Base-by-base conservation (phyloP, 2,113 vertebrate genomes). In the Daboia siamensis region DNA sequence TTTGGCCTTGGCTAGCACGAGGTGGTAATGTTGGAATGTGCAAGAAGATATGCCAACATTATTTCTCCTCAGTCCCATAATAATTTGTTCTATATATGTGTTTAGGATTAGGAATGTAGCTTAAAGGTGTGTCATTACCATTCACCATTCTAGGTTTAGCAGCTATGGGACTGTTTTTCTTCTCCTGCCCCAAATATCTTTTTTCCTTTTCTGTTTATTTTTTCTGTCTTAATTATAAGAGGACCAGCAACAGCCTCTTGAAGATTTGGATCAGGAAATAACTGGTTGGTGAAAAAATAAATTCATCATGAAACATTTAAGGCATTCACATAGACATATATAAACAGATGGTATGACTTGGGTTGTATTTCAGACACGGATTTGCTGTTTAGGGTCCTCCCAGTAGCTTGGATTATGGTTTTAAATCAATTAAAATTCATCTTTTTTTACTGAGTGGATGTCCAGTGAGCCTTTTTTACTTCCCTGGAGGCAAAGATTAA, bases 171-270 rank as follows among this genome's bases (percentile, higher is more conserved):
- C 44, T 44, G 74, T 55, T 92, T 4, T 4, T 46, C 33, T 80
- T 80, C 7, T 39, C n/a, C 33, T 39, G 20, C 74, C 33, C 7
- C 17, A 80, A 80, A 44, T 80, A 51, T 52, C 46, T 51, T 87
- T 48, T 86, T 87, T 87, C 24, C 86, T 54, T 87, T 87, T 87
- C 48, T 87, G 48, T 87, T 87, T 87, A 87, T 52, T 52, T 52
- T 87, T 52, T 52, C 26, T 55, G 51, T 33, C 23, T 55, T 3
- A 93, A 91, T 57, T 89, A 11, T 90, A 64, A 88, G 54, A 26
- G 93, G 91, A 94, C 80, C 56, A 87, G 89, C 57, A 87, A 24
- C 87, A 94, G 90, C 90, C 92, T 59, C 13, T 55, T 46, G 86
- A 94, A 87, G 0, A 0, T 57, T 93, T 88, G 91, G 44, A 93